Percentiles rank a stretch among this genome's conserved stretches.
phyloP scores from a whole-genome alignment of 2,888 invertebrate species.

The Nowickia ferox region DNA sequence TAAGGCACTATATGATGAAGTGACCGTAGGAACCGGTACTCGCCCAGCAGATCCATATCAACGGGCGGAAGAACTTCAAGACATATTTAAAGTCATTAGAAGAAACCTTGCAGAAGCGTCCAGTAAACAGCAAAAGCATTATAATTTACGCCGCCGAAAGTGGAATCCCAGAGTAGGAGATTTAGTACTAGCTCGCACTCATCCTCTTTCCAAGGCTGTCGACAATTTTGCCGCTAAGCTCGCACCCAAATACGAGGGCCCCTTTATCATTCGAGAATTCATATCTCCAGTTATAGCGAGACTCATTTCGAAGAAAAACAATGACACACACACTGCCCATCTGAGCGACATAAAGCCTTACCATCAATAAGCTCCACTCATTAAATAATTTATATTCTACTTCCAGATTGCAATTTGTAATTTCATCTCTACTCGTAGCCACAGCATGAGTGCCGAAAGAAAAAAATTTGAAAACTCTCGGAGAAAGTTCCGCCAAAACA shows the following conservation, averaged over 20 bases:
- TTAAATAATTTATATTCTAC: no score
- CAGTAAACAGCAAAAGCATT: not conserved
- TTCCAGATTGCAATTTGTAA: no score
- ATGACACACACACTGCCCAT: no score
- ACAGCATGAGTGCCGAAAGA: no score
- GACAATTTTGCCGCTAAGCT: constrained; percentile 11
- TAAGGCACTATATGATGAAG: not conserved
- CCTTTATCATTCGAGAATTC: not conserved
- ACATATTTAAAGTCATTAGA: constrained; percentile 5
- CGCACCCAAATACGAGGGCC: constrained; percentile 15
- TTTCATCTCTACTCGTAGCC: no score
- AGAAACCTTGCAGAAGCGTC: not conserved
- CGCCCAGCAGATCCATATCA: not conserved
- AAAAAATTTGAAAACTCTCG: no score
- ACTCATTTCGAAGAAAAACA: no score
- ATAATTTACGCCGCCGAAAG: not conserved
- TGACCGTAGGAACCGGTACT: not conserved
- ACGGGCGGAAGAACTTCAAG: not conserved
- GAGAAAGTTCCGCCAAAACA: no score
- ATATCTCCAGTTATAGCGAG: not conserved
- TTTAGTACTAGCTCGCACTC: no score
- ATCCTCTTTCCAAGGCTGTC: not conserved
- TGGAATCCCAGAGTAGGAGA: no score
- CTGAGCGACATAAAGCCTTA: no score
- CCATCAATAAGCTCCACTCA: no score